Evolutionary conservation across 2,888 invertebrate species (phyloP).

Genomic region (Liodrosophila aerea): DNA sequence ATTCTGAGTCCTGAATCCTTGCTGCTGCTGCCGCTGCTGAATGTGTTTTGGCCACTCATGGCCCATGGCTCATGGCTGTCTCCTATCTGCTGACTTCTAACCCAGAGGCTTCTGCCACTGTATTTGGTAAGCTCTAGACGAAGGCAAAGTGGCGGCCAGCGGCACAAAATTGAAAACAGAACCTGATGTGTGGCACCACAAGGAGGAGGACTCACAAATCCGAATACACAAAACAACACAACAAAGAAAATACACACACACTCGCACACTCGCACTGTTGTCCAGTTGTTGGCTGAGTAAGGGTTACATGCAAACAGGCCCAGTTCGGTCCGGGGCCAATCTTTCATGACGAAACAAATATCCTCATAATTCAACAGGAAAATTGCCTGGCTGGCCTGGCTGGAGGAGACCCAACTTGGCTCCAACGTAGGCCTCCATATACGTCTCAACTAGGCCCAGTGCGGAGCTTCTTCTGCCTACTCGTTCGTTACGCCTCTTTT

Average conservation of each 20-base stretch:
- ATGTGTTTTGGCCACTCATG: too few relatives aligned
- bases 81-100: slow-evolving; percentile 5
- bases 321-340: slow-evolving; percentile 66
- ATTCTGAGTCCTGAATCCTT: too few relatives aligned
- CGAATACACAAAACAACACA: slow-evolving; percentile 13
- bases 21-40: too few relatives aligned
- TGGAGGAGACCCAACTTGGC: slow-evolving; percentile 5
- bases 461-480: slow-evolving; percentile 16
- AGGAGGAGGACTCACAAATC: too few relatives aligned
- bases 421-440: slow-evolving; percentile 34
- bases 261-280: slow-evolving; percentile 4
- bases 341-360: slow-evolving; percentile 79
- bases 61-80: slow-evolving; percentile 6
- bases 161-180: slow-evolving; percentile 53
- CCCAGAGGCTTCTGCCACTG: slow-evolving; percentile 35
- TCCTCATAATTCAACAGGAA: slow-evolving; percentile 80
- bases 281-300: slow-evolving; percentile 57
- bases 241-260: slow-evolving; percentile 23
- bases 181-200: slow-evolving; percentile 9
- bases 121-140: slow-evolving; percentile 75
- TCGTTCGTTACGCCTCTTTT: slow-evolving; percentile 59
- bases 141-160: slow-evolving; percentile 68
- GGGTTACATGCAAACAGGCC: slow-evolving; percentile 35
- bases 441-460: slow-evolving; percentile 15
- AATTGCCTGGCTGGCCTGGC: slow-evolving; percentile 55